Conservation (phyloP, 2,113 vertebrate genomes). For the Epinephelus lanceolatus region DNA sequence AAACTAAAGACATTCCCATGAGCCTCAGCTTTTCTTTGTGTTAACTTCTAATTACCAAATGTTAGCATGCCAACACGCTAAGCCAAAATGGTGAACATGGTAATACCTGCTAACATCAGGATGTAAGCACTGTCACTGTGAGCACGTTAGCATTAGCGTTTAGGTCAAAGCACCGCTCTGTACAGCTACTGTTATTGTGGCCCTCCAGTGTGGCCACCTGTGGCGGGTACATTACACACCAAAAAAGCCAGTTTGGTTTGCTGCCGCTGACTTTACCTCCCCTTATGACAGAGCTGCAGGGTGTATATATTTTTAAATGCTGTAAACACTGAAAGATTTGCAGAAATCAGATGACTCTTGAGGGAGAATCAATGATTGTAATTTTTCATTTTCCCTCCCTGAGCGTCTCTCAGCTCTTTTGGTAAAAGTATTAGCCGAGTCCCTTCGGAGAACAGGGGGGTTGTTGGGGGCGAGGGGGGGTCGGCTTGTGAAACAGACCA, state of each 20-base stretch:
- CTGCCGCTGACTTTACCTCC: neutral
- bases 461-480: neutral
- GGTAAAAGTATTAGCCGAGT: conserved; percentile 23
- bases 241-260: neutral
- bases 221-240: too few species aligned
- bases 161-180: neutral
- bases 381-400: conserved; percentile 11
- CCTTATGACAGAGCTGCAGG: neutral
- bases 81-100: neutral
- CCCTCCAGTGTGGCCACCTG: neutral
- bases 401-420: neutral
- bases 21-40: neutral
- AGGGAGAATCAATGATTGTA: conserved; percentile 16
- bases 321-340: neutral
- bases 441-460: neutral
- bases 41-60: neutral
- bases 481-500: conserved; percentile 41
- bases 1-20: neutral
- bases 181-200: neutral
- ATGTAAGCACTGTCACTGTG: too few species aligned
- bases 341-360: conserved; percentile 25
- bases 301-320: neutral
- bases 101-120: neutral
- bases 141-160: neutral
- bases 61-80: too few species aligned